Evolutionary conservation across 64 coral and sea anemone species (phyloP), one percentile per base, ranked within the genome.

Genomic region (Stichodactyla mertensii): DNA sequence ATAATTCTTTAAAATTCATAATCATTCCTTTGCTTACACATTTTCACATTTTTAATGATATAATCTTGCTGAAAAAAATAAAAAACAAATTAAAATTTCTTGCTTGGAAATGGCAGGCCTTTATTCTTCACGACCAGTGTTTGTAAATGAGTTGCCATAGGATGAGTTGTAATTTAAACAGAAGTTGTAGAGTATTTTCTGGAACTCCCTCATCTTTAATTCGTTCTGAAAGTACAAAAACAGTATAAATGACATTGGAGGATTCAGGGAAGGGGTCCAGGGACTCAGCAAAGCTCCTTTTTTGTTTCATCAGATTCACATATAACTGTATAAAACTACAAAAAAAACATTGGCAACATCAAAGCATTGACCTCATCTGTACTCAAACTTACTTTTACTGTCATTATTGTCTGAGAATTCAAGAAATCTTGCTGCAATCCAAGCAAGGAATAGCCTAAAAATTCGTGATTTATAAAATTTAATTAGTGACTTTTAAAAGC

Each of bases 101-200:
- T 66, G 62, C 20, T 66, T 66, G 62, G 22, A 61, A n/a, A 66
- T 66, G 62, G 18, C 20, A 66, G 69, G 12, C 7, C 8, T 27
- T 74, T 74, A 74, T 74, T 74, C 69, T 74, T 74, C 69, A 74
- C 69, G 69, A 27, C 10, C 23, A 9, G 7, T 81, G 78, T 20
- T 22, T 16, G 53, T 55, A 8, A 53, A 81, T 5, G 53, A 20
- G 52, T 15, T 81, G 78, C 14, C 19, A 51, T 81, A 53, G 4
- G 53, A 81, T 9, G 36, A 45, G 36, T 81, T 81, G 11, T 81
- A 55, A 22, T 81, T 81, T 14, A 51, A 81, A 28, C 78, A 81
- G 53, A 81, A 81, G 78, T n/a, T 81, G 16, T 81, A 81, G 15
- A 81, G 78, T 16, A 81, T 81, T 81, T 53, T 81, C 78, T 81